Evolutionary conservation across 2,888 invertebrate species (phyloP).

Genomic region (Nephrotoma guestfalica): DNA sequence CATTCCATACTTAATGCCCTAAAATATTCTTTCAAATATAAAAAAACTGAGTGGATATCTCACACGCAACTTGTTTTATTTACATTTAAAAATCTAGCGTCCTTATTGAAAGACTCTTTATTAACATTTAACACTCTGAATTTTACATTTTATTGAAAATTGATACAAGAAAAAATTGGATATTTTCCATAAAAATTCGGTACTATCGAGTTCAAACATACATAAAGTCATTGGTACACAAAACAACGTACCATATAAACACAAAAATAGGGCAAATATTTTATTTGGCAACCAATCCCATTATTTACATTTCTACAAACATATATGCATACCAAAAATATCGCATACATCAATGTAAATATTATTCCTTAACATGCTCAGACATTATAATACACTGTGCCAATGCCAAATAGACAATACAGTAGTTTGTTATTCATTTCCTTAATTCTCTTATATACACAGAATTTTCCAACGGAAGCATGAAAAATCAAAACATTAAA

Average conservation of each 20-base stretch:
- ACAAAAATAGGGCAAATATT: neutral
- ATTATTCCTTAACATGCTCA: neutral
- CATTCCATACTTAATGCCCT: too few species aligned
- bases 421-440: neutral
- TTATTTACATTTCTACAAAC: neutral
- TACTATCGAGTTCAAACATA: neutral
- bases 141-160: neutral
- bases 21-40: too few species aligned
- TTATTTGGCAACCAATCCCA: neutral
- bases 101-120: neutral
- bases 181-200: neutral
- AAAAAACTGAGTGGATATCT: too few species aligned
- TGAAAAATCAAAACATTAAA: neutral
- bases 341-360: neutral
- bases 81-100: too few species aligned
- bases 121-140: neutral
- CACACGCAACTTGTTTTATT: too few species aligned
- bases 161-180: neutral
- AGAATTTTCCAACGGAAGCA: neutral
- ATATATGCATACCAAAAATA: neutral
- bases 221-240: neutral
- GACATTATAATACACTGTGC: neutral
- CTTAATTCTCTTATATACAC: neutral
- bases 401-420: neutral
- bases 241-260: neutral